Evolutionary conservation across 1,140 invertebrate species (phyloP).

Genomic region (Tetraneura akinire): DNA sequence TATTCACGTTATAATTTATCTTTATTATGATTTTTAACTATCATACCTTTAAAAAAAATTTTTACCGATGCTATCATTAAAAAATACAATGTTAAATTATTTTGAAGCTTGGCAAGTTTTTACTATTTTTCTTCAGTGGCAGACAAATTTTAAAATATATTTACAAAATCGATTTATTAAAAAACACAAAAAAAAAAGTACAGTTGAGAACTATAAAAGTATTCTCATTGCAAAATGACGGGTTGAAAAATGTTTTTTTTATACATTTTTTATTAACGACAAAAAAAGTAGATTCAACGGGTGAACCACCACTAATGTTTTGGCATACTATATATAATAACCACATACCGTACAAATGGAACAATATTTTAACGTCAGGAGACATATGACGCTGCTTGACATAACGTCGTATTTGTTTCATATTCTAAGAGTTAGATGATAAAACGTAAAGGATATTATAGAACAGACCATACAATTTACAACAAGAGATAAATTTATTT

Average conservation of each 20-base stretch:
- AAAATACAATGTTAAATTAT: too few relatives aligned
- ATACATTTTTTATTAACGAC: conserved; percentile 32
- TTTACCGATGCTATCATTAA: too few relatives aligned
- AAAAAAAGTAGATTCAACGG: conserved; percentile 23
- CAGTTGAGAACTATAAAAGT: background rate
- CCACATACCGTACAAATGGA: conserved; percentile 8
- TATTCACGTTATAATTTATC: too few relatives aligned
- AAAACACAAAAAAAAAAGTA: background rate
- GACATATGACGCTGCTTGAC: conserved; percentile 1
- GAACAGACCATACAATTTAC: background rate
- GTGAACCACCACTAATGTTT: conserved; percentile 9
- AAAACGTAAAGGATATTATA: background rate
- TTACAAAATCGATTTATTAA: conserved; percentile 7
- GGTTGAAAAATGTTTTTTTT: conserved; percentile 28
- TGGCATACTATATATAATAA: background rate
- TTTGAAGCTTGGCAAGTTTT: too few relatives aligned
- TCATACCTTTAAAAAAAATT: too few relatives aligned
- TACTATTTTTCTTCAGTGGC: too few relatives aligned
- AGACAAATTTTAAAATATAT: background rate
- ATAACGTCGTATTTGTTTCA: conserved; percentile 4
- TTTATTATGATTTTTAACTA: too few relatives aligned
- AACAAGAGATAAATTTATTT: too few relatives aligned
- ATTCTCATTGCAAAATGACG: background rate
- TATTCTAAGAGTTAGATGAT: background rate
- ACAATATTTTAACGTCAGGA: conserved; percentile 31